Base-by-base conservation (phyloP, 1,140 invertebrate species). In the Solen grandis region DNA sequence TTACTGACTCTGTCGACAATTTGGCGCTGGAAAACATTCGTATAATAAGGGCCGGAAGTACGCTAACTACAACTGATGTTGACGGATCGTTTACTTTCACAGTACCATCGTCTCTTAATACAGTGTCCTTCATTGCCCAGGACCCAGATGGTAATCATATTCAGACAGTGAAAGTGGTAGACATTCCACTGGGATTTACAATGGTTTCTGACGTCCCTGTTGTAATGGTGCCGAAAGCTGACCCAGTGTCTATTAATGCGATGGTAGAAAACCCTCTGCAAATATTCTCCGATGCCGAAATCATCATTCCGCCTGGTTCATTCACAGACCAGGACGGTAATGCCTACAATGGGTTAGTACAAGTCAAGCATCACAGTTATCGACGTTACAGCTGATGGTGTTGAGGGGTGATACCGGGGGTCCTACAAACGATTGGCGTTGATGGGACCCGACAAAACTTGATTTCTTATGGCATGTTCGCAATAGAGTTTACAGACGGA, bases 321-420 rank as follows among this genome's bases (percentile, higher is more conserved):
- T 41, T 65, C 36, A 22, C 2, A 41, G 16, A 36, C 13, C 5
- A 13, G 46, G 19, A 13, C 2, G 62, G 62, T 13, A 65, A 22
- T 27, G 35, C 16, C 10, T 65, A 65, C 31, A 41, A 41, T 41
- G 62, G 62, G 29, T 2, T 14, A 1, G 62, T 65, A 5, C 19
- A 41, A 19, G 62, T n/a, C 62, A 22, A 31, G 62, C 29, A 27
- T 65, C 27, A 65, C 62, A 65, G 38, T 65, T 22, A 65, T 65
- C 14, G 36, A 65, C 22, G 2, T 25, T 2, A 8, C 19, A 1
- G 14, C 5, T 1, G 31, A 38, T 2, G 14, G 29, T 0, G 62
- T n/a, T n/a, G 50, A 22, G 36, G 27, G 2, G 5, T n/a, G 29
- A 33, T n/a, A 2, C 62, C 62, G 29, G 62, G 62, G 38, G 2